phyloP scores from a whole-genome alignment of 1,140 invertebrate genomes.

The Bradynema listronoti region DNA sequence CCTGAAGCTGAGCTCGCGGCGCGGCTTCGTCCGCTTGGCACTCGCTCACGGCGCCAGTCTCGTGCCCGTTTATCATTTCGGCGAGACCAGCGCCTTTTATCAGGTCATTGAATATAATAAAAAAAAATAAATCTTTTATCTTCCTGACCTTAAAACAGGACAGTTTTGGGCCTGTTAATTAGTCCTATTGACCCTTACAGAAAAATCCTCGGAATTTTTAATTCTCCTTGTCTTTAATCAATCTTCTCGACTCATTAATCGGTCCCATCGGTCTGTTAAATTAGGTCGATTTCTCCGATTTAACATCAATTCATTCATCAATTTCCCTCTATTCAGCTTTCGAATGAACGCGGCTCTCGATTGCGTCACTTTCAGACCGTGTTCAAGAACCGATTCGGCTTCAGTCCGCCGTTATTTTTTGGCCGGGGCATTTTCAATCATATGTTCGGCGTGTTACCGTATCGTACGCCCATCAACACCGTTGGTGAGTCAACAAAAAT shows the following conservation, averaged over 20 bases:
- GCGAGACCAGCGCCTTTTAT: not conserved
- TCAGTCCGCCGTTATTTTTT: conserved; percentile 74
- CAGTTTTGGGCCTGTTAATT: too few relatives aligned
- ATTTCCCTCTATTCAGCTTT: conserved; percentile 58
- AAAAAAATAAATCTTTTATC: not conserved
- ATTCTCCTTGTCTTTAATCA: too few relatives aligned
- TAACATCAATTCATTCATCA: too few relatives aligned
- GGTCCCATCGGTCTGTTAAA: too few relatives aligned
- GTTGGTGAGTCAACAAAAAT: conserved; percentile 60
- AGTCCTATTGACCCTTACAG: conserved; percentile 59
- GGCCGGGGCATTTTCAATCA: conserved; percentile 84
- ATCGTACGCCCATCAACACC: conserved; percentile 70
- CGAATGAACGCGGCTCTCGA: conserved; percentile 34
- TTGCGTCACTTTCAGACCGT: conserved; percentile 28
- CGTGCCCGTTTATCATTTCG: conserved; percentile 3
- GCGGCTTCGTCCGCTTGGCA: conserved; percentile 74
- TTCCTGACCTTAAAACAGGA: too few relatives aligned
- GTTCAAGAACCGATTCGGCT: conserved; percentile 69
- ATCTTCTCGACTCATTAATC: too few relatives aligned
- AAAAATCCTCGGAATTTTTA: conserved; percentile 61
- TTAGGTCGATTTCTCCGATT: too few relatives aligned
- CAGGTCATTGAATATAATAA: not conserved
- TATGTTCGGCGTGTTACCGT: conserved; percentile 75
- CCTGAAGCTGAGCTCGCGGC: conserved; percentile 67
- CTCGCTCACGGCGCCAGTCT: conserved; percentile 63